Evolutionary conservation across 1,140 invertebrate species (phyloP).

Genomic region (Scaptomyza pallida): DNA sequence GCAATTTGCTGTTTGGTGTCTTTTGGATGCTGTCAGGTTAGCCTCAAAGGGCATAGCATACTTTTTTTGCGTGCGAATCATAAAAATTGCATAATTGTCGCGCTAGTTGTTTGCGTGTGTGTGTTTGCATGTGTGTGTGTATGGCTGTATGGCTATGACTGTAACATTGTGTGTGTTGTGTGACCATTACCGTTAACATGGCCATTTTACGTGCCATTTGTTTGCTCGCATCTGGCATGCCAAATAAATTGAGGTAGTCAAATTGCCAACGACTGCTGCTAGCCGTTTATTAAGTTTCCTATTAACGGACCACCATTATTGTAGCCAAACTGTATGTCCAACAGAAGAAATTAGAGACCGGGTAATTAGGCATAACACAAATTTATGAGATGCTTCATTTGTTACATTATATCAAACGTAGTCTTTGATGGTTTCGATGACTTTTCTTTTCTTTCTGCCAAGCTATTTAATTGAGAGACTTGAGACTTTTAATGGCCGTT

Average conservation of each 20-base stretch:
- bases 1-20: conserved; percentile 36
- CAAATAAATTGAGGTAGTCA: conserved; percentile 37
- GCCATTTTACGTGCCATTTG: conserved; percentile 69
- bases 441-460: background rate
- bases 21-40: conserved; percentile 44
- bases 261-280: conserved; percentile 13
- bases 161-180: conserved; percentile 29
- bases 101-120: conserved; percentile 47
- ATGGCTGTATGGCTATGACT: conserved; percentile 11
- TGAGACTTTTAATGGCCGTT: no score
- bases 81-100: conserved; percentile 79
- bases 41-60: conserved; percentile 62
- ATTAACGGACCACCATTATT: conserved; percentile 22
- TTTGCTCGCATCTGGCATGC: conserved; percentile 62
- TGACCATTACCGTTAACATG: conserved; percentile 52
- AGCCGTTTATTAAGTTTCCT: conserved; percentile 38
- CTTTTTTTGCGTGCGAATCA: conserved; percentile 63
- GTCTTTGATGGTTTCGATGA: background rate
- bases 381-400: conserved; percentile 26
- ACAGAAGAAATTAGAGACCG: conserved; percentile 6
- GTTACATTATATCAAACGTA: background rate
- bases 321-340: background rate
- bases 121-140: conserved; percentile 35
- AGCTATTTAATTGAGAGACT: background rate
- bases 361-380: conserved; percentile 15